Conservation (phyloP, 2,797 vertebrate species). For the Enteromius paludinosus region DNA sequence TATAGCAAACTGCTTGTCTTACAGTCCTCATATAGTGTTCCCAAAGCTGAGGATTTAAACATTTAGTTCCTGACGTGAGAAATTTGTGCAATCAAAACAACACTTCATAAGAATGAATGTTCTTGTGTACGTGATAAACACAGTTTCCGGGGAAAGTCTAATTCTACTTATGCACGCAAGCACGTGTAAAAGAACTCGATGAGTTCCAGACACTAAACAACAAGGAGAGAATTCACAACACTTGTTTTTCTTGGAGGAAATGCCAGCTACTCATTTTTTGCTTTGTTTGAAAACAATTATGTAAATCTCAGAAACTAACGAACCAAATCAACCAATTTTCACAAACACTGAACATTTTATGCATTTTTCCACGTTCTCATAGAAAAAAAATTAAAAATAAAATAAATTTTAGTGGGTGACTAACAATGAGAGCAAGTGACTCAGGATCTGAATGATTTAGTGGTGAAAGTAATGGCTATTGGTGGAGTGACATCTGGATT, state of each 20-base stretch:
- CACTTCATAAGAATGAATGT: not conserved
- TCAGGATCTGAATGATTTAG: conserved; percentile 13
- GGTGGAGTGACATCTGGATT: conserved; percentile 34
- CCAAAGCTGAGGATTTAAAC: not conserved
- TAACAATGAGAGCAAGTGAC: not conserved
- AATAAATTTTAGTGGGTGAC: not conserved
- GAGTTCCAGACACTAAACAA: conserved; percentile 18
- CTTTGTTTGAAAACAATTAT: conserved; percentile 8
- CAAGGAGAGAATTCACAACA: not conserved
- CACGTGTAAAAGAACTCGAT: conserved; percentile 8
- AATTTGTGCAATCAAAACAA: conserved; percentile 9
- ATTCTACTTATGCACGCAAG: conserved; percentile 8
- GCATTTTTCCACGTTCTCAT: not conserved
- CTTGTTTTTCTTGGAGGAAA: conserved; percentile 13
- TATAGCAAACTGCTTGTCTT: not conserved
- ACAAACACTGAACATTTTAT: not conserved
- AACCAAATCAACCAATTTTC: conserved; percentile 25
- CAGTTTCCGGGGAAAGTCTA: conserved; percentile 6
- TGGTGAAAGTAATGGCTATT: conserved; percentile 27
- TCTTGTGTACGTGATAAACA: not conserved
- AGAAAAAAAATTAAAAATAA: not conserved
- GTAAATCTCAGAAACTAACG: conserved; percentile 15
- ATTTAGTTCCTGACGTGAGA: conserved; percentile 5
- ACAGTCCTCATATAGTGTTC: not conserved
- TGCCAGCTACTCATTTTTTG: conserved; percentile 18